Conservation (phyloP, 2,113 vertebrate species). For the Cyanoramphus novaezelandiae region DNA sequence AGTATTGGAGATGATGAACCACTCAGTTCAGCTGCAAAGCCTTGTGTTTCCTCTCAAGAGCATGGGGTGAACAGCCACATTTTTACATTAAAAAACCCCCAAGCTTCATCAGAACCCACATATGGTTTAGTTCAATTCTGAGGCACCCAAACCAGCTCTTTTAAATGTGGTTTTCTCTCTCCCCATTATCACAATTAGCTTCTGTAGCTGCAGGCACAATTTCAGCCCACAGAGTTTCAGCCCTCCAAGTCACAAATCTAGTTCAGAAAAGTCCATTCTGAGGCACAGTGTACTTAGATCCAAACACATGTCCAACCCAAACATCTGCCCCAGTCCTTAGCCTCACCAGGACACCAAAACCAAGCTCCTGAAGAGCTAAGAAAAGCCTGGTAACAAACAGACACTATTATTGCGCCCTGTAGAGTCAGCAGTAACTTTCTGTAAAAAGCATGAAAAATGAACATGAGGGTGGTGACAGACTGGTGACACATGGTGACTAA, state of each 20-base stretch:
- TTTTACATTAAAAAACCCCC: neutral
- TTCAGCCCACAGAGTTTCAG: neutral
- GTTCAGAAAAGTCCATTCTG: neutral
- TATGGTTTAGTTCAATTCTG: neutral
- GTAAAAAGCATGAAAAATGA: conserved; percentile 43
- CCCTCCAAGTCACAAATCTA: neutral
- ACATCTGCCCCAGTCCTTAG: neutral
- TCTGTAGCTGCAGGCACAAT: neutral
- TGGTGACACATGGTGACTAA: conserved; percentile 41
- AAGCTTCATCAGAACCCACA: neutral
- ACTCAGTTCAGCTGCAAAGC: neutral
- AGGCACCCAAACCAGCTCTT: neutral
- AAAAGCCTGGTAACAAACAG: conserved; percentile 12
- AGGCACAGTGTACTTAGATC: neutral
- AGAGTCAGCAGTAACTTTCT: conserved; percentile 26
- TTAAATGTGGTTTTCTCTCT: neutral
- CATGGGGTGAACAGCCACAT: neutral
- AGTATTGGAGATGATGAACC: neutral
- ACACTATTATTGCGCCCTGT: neutral
- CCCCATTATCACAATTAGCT: neutral
- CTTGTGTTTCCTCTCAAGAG: neutral
- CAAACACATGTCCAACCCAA: neutral
- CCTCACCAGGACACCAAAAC: neutral
- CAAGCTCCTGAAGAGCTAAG: neutral
- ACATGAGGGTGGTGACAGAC: neutral